Evolutionary conservation across 2,797 vertebrate species (phyloP), one percentile per base, ranked within the genome.

Genomic region (Potorous gilbertii): DNA sequence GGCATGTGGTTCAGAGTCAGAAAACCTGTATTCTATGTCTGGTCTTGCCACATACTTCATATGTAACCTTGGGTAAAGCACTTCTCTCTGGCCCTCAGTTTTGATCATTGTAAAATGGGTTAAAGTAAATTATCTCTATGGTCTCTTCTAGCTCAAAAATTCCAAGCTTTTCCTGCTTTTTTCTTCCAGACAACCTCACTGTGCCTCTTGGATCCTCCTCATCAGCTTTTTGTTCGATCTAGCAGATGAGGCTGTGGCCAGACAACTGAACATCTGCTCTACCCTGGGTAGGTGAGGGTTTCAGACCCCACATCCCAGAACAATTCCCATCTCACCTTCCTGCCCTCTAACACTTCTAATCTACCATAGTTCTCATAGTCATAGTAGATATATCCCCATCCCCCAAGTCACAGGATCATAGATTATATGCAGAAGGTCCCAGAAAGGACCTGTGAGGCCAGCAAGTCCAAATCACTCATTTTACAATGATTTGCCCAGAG

Each of bases 131-230:
- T 31, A 50, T 55, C 52, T 94, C 94, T 92, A 3, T 59, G n/a
- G 34, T 93, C 90, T 14, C 28, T 93, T 95, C 34, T 12, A 92
- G 57, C 62, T 55, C 52, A n/a, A n/a, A n/a, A 18, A 87, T 5
- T 29, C 87, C 74, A 91, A 57, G 14, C 0, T 94, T 92, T 96
- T 62, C 54, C 54, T 59, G 34, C 4, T 94, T n/a, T 14, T 31
- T 54, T 3, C 24, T 92, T 21, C 10, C 97, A 99, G 99, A 98
- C 99, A 99, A 95, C 98, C 98, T 96, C 98, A 99, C 46, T 98
- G 98, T 27, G 99, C 99, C 0, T 99, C 99, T 97, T 99, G 99
- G 99, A 98, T 99, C 97, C 98, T 99, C 94, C 99, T 99, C 97
- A 98, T 99, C 95, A 99, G 99, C 50, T 99, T 99, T 98, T 99